Evolutionary conservation across 2,888 invertebrate genomes (phyloP), one percentile per base, ranked within the genome.

Genomic region (Brenthis daphne): DNA sequence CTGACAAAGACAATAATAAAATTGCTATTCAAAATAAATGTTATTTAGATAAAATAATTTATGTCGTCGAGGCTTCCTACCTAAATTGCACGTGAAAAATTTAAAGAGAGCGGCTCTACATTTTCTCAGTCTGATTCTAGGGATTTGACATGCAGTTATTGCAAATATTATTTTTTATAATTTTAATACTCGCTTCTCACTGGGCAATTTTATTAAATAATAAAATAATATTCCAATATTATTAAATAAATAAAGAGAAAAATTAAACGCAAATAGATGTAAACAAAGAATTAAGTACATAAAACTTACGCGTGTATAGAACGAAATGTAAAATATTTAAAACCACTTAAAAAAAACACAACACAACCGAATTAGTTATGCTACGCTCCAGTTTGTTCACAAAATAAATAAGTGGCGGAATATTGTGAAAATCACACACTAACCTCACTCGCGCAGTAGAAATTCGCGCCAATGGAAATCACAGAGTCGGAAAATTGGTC

Each of bases 401-500:
- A 65, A 68, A 70, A 67, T 63, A 20, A 64, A 55, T 60, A 68
- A 70, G 67, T 68, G 61, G 67, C 63, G 57, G 64, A 67, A 69
- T 70, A 74, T 71, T 75, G 68, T 74, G 73, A 75, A 75, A 76
- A 79, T 79, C 82, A 80, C 82, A 74, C 86, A 88, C 90, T 86
- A 88, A 89, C 88, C 87, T 88, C 88, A 78, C 88, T 82, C 89
- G 88, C 88, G 88, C 81, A 77, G 82, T 78, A 80, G 78, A 85
- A 82, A 82, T 79, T 81, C 84, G 79, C 87, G 86, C 85, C 85
- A 84, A 79, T 84, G 80, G 80, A 84, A 86, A 83, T 77, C 73
- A 82, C 80, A 85, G 84, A 69, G 85, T 85, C 82, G 85, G 78
- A 82, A 82, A 86, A 87, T 83, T 84, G 85, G 80, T 83, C 84